phyloP scores from a whole-genome alignment of 2,797 vertebrate genomes.

The Clarias pachynema region DNA sequence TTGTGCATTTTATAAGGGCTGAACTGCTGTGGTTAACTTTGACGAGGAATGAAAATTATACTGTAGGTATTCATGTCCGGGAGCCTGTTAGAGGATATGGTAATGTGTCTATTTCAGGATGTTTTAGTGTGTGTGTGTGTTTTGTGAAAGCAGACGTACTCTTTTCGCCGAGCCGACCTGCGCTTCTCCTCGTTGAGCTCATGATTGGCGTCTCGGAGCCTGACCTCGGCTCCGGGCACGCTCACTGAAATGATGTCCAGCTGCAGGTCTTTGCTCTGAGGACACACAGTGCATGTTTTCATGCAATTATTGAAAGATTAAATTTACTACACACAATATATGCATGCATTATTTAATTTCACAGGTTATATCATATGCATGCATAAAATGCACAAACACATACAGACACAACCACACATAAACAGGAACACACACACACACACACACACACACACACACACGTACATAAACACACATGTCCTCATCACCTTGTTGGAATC shows the following conservation, averaged over 20 bases:
- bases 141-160: conserved; percentile 74
- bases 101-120: conserved; percentile 25
- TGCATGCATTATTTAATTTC: conserved; percentile 4
- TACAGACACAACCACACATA: conserved; percentile 4
- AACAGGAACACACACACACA: conserved; percentile 14
- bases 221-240: conserved; percentile 93
- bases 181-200: conserved; percentile 97
- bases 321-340: neutral
- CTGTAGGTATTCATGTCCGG: neutral
- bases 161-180: conserved; percentile 96
- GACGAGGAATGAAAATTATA: conserved; percentile 40
- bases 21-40: neutral
- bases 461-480: conserved; percentile 46
- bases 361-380: neutral
- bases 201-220: conserved; percentile 91
- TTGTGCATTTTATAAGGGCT: neutral
- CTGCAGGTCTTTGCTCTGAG: conserved; percentile 94
- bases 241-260: conserved; percentile 95
- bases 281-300: neutral
- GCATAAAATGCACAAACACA: neutral
- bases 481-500: conserved; percentile 94
- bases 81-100: neutral
- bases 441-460: conserved; percentile 29
- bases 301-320: neutral
- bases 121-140: neutral